phyloP scores from a whole-genome alignment of 1,140 invertebrate species.

The Lineus longissimus region DNA sequence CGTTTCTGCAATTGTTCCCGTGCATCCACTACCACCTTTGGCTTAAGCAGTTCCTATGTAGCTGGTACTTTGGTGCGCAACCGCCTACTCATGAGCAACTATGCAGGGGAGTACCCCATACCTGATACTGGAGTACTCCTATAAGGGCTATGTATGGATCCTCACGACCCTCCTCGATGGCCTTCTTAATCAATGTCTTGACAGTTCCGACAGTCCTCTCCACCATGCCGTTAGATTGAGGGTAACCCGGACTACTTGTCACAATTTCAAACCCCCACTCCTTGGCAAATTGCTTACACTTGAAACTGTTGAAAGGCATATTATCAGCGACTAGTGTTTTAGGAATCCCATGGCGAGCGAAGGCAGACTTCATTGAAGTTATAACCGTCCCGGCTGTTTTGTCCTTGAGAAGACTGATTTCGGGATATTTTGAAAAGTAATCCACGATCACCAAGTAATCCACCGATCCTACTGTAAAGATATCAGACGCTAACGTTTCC shows the following conservation, averaged over 20 bases:
- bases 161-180: not conserved
- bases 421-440: not conserved
- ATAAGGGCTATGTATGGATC: not conserved
- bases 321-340: not conserved
- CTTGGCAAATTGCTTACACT: not conserved
- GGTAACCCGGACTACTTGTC: not conserved
- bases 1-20: not conserved
- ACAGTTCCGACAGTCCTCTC: not conserved
- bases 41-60: not conserved
- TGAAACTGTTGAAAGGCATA: not conserved
- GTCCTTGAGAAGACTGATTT: not conserved
- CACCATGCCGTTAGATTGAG: not conserved
- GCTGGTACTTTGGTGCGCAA: not conserved
- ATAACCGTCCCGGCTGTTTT: not conserved
- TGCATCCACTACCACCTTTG: not conserved
- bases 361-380: not conserved
- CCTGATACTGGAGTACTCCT: slow-evolving; percentile 19
- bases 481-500: not conserved
- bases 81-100: not conserved
- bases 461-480: not conserved
- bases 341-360: not conserved
- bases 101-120: not conserved
- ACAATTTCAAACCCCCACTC: not conserved
- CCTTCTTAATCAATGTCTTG: slow-evolving; percentile 1
- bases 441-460: not conserved